Percentiles rank a stretch among this genome's conserved stretches.
Conservation (phyloP, 2,113 vertebrate species). For the Potamarius usumacintae region DNA sequence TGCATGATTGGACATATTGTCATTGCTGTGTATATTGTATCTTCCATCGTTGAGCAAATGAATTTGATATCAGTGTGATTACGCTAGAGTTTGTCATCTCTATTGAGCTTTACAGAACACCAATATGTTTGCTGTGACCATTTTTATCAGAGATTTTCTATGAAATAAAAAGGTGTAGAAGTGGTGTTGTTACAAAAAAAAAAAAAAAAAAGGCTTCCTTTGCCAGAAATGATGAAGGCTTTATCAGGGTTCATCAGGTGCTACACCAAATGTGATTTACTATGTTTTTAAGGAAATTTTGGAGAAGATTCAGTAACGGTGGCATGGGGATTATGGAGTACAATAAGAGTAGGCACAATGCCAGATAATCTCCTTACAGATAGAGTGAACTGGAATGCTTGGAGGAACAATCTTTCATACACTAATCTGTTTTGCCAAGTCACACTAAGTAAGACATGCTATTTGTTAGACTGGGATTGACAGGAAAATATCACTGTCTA, state of each 20-base stretch:
- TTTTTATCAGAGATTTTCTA: too few relatives aligned
- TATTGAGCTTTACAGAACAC: neutral
- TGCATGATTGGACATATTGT: neutral
- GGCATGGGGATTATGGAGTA: neutral
- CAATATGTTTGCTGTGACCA: too few relatives aligned
- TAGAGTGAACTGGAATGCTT: slow-evolving; percentile 11
- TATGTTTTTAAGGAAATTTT: neutral
- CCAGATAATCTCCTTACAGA: neutral
- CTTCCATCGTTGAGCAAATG: neutral
- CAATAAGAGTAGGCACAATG: neutral
- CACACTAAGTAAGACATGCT: neutral
- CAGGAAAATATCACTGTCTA: neutral
- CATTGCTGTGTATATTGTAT: neutral
- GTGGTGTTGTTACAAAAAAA: neutral
- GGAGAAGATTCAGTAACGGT: neutral
- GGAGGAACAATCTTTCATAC: neutral
- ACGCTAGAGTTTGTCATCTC: neutral
- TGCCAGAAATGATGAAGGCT: slow-evolving; percentile 20
- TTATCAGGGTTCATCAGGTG: neutral
- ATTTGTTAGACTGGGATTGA: neutral
- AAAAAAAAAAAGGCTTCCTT: neutral
- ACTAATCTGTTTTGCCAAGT: neutral
- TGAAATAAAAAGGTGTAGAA: too few relatives aligned
- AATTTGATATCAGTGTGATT: neutral
- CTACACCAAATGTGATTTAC: neutral